phyloP scores from a whole-genome alignment of 2,888 invertebrate genomes.

The Julus scanicus region DNA sequence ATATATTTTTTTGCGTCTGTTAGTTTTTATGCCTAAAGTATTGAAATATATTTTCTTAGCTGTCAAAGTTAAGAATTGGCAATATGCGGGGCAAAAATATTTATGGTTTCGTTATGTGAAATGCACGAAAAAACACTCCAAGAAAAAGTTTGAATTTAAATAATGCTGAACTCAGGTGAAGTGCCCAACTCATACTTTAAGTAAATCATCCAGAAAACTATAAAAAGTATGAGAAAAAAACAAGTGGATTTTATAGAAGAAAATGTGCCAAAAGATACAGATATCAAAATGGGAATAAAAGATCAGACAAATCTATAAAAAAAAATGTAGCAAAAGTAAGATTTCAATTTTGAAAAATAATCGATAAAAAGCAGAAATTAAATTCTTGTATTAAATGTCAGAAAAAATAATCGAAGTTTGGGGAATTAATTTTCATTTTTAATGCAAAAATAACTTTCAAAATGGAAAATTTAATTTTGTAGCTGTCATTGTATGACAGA shows the following conservation, averaged over 20 bases:
- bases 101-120: not conserved
- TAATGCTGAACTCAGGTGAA: conserved; percentile 3
- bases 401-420: no score
- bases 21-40: not conserved
- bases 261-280: not conserved
- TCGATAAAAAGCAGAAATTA: not conserved
- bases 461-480: no score
- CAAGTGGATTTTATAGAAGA: not conserved
- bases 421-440: no score
- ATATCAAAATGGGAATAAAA: not conserved
- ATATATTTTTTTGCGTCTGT: not conserved
- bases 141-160: conserved; percentile 6
- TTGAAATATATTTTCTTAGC: conserved; percentile 19
- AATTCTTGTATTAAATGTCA: not conserved
- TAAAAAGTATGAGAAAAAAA: not conserved
- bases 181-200: not conserved
- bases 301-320: not conserved
- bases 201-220: conserved; percentile 1
- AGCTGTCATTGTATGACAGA: no score
- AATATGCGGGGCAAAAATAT: not conserved
- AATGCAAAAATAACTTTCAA: no score
- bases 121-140: not conserved
- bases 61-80: conserved; percentile 7
- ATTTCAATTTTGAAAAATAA: not conserved
- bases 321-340: not conserved